A percentile compares a stretch with the other conserved stretches of the same genome.
phyloP scores from a whole-genome alignment of 2,797 vertebrate species.

The Sebastes cheni region DNA sequence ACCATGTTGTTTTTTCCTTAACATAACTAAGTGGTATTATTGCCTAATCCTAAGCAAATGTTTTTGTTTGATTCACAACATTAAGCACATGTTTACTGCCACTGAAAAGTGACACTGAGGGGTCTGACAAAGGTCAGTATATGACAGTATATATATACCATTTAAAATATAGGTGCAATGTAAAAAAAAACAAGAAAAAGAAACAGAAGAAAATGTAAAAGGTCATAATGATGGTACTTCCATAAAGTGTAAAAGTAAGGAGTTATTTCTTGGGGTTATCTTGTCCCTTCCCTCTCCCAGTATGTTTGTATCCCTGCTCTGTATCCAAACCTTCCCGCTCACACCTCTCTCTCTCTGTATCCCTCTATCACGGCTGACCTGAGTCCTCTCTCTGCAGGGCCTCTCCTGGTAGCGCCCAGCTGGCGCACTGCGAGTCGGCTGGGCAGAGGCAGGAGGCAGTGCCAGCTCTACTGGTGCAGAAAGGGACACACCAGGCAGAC shows the following conservation, averaged over 20 bases:
- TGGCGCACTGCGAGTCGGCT: constrained; percentile 64
- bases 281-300: background rate
- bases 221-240: background rate
- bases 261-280: background rate
- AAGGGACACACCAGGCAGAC: constrained; percentile 80
- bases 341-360: constrained; percentile 33
- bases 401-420: constrained; percentile 80
- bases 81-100: no score
- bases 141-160: no score
- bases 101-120: no score
- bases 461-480: constrained; percentile 83
- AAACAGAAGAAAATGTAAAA: no score
- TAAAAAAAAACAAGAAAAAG: background rate
- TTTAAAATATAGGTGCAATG: background rate
- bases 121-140: no score
- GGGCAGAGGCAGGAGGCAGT: constrained; percentile 76
- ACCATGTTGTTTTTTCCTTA: no score
- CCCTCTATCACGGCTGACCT: constrained; percentile 74
- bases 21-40: no score
- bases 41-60: no score
- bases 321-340: constrained; percentile 26
- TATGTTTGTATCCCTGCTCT: background rate
- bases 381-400: constrained; percentile 70
- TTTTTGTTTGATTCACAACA: no score
- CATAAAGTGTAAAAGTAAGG: background rate